Evolutionary conservation across 2,797 vertebrate genomes (phyloP).

Genomic region (Choloepus didactylus): DNA sequence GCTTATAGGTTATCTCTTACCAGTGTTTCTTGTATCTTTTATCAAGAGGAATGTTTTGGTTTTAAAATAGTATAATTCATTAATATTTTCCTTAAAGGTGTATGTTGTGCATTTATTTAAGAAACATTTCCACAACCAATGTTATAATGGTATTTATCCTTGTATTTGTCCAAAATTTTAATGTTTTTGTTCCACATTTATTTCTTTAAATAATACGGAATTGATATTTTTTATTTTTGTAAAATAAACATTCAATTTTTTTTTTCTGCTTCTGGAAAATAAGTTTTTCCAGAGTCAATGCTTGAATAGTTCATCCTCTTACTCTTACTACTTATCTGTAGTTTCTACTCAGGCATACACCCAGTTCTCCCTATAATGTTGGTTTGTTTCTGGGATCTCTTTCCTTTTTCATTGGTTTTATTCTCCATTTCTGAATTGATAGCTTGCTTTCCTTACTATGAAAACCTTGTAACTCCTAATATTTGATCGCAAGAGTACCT

Average conservation of each 20-base stretch:
- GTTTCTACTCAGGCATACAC: background rate
- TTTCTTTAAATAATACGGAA: background rate
- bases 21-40: background rate
- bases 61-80: background rate
- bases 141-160: background rate
- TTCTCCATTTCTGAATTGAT: background rate
- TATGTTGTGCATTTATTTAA: background rate
- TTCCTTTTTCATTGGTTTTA: background rate
- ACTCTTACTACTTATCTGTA: background rate
- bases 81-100: background rate
- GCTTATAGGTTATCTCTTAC: background rate
- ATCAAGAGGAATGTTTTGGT: background rate
- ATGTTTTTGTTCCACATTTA: conserved; percentile 7
- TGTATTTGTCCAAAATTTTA: background rate
- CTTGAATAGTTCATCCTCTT: background rate
- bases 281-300: background rate
- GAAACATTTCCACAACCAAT: background rate
- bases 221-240: background rate
- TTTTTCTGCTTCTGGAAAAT: conserved; percentile 28
- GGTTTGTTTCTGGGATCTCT: background rate
- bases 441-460: background rate
- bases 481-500: background rate
- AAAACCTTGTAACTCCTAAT: background rate
- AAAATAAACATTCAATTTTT: background rate
- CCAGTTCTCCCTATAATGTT: background rate